Conservation (phyloP, 2,888 invertebrate species). For the Spilosoma lubricipeda region DNA sequence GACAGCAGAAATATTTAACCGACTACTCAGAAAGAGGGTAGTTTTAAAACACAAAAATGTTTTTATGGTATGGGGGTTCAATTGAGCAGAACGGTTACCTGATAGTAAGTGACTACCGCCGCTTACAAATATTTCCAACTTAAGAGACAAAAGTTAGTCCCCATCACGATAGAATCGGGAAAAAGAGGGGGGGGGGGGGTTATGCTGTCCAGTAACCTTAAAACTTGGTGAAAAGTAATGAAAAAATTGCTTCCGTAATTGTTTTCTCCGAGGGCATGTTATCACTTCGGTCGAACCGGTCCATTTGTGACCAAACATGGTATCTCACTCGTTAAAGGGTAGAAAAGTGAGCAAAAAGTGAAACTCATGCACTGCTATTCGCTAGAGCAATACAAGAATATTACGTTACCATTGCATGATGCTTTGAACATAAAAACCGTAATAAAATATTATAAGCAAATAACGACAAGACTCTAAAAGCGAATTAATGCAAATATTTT, state of each 20-base stretch:
- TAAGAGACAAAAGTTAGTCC: too few species aligned
- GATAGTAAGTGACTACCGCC: neutral
- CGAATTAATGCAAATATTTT: neutral
- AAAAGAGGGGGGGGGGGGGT: too few species aligned
- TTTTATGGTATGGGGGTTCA: neutral
- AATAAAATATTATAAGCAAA: neutral
- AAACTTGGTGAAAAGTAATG: too few species aligned
- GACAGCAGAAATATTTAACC: neutral
- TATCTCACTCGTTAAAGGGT: too few species aligned
- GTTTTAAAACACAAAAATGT: neutral
- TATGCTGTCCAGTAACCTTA: too few species aligned
- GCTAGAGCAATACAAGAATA: neutral
- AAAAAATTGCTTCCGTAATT: too few species aligned
- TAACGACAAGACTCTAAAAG: neutral
- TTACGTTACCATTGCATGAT: neutral
- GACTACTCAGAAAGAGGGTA: neutral
- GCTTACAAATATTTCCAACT: too few species aligned
- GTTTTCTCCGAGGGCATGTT: too few species aligned
- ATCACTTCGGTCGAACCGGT: too few species aligned
- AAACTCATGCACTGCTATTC: too few species aligned
- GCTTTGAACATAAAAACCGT: neutral
- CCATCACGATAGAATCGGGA: too few species aligned
- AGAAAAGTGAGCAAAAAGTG: neutral
- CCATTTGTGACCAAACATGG: too few species aligned
- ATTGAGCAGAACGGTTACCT: neutral